Evolutionary conservation across 2,888 invertebrate species (phyloP).

Genomic region (Epicampocera succincta): DNA sequence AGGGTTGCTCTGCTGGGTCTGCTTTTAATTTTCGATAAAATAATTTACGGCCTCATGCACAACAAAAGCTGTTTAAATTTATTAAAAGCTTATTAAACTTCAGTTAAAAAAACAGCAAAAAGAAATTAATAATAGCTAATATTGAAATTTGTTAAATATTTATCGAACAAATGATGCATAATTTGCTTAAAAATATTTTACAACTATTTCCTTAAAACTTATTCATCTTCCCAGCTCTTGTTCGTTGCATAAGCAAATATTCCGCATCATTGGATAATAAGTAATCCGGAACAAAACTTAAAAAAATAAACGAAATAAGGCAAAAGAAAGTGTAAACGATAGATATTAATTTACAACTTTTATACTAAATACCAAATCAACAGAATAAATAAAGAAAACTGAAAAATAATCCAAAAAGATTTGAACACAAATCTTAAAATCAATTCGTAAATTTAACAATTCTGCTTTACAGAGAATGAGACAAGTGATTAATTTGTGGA

Average conservation of each 20-base stretch:
- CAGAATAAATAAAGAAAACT: background rate
- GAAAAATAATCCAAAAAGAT: conserved; percentile 16
- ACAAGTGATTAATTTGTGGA: too few relatives aligned
- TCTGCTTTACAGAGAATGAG: background rate
- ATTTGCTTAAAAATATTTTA: background rate
- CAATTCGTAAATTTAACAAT: background rate
- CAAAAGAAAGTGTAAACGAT: background rate
- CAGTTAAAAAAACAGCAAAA: too few relatives aligned
- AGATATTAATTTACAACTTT: conserved; percentile 13
- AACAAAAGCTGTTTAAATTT: too few relatives aligned
- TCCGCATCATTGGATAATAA: conserved; percentile 52
- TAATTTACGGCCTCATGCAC: too few relatives aligned
- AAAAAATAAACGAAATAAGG: background rate
- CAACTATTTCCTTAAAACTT: background rate
- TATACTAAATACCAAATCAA: background rate
- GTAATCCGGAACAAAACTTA: conserved; percentile 38
- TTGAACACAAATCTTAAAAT: conserved; percentile 15
- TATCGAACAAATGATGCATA: background rate
- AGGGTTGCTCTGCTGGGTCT: too few relatives aligned
- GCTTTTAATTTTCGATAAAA: too few relatives aligned
- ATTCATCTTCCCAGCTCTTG: conserved; percentile 36
- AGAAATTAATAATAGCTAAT: too few relatives aligned
- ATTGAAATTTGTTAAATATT: conserved; percentile 15
- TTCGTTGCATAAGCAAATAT: conserved; percentile 24
- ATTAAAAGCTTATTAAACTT: too few relatives aligned